Conservation (phyloP, 2,113 vertebrate genomes). For the Phalacrocorax carbo region DNA sequence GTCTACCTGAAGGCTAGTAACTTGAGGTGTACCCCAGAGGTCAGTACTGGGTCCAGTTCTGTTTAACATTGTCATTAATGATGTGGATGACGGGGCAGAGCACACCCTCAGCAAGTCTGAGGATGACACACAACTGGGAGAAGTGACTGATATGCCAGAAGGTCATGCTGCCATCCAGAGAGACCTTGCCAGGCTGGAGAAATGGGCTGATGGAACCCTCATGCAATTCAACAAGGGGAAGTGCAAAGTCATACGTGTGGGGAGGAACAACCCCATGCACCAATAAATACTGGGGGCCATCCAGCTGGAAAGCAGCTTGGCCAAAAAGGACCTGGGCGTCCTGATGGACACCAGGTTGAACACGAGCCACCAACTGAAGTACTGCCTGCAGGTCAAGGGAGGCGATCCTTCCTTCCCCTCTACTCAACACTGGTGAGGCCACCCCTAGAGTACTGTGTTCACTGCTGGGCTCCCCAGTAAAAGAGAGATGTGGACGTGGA, state of each 20-base stretch:
- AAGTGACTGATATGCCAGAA: not conserved
- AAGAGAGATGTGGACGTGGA: not conserved
- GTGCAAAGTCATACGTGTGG: not conserved
- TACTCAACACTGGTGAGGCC: not conserved
- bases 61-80: not conserved
- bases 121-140: not conserved
- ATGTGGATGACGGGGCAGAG: not conserved
- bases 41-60: not conserved
- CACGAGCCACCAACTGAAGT: not conserved
- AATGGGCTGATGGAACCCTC: not conserved
- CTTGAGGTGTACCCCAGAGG: not conserved
- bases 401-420: not conserved
- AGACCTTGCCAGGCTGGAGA: not conserved
- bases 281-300: not conserved
- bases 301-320: not conserved
- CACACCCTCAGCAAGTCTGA: not conserved
- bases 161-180: not conserved
- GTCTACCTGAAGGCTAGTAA: not conserved
- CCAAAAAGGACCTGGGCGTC: not conserved
- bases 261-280: not conserved
- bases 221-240: not conserved
- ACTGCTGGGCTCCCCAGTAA: not conserved
- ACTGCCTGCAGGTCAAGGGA: not conserved
- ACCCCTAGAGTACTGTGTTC: not conserved
- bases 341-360: not conserved